Evolutionary conservation across 2,888 invertebrate species (phyloP).

Genomic region (Lasioglossum lativentre): DNA sequence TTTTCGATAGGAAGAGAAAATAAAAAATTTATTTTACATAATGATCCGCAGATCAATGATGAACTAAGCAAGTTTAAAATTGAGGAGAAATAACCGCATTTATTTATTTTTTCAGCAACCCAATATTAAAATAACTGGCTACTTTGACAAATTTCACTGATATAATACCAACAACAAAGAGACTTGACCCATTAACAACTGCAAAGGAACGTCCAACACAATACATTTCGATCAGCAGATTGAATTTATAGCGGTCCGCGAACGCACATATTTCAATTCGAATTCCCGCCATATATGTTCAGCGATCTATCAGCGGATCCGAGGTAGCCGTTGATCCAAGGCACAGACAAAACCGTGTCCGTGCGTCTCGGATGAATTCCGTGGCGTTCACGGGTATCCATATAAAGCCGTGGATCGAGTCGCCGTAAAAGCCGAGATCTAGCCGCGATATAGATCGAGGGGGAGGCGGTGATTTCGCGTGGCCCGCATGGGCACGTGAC

Average conservation of each 20-base stretch:
- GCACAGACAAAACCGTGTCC: not conserved
- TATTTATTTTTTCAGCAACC: not conserved
- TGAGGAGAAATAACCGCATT: not conserved
- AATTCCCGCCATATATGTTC: not conserved
- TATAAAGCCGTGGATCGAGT: conserved; percentile 47
- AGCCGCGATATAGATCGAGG: conserved; percentile 42
- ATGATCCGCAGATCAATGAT: too few relatives aligned
- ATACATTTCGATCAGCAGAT: not conserved
- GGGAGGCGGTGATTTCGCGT: conserved; percentile 56
- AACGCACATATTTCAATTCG: not conserved
- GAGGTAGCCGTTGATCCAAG: not conserved
- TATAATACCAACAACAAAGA: not conserved
- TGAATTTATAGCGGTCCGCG: not conserved
- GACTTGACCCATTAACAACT: not conserved
- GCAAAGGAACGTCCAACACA: too few relatives aligned
- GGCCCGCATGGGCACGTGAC: conserved; percentile 55
- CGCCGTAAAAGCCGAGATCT: conserved; percentile 41
- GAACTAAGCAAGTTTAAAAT: not conserved
- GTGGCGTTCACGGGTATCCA: conserved; percentile 29
- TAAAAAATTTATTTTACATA: too few relatives aligned
- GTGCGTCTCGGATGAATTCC: not conserved
- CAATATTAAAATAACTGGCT: not conserved
- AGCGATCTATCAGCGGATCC: not conserved
- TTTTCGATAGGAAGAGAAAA: too few relatives aligned
- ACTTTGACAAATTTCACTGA: too few relatives aligned